A percentile compares a stretch with the other conserved stretches of the same genome.
Evolutionary conservation across 2,797 vertebrate genomes (phyloP).

Genomic region (Aratinga solstitialis): DNA sequence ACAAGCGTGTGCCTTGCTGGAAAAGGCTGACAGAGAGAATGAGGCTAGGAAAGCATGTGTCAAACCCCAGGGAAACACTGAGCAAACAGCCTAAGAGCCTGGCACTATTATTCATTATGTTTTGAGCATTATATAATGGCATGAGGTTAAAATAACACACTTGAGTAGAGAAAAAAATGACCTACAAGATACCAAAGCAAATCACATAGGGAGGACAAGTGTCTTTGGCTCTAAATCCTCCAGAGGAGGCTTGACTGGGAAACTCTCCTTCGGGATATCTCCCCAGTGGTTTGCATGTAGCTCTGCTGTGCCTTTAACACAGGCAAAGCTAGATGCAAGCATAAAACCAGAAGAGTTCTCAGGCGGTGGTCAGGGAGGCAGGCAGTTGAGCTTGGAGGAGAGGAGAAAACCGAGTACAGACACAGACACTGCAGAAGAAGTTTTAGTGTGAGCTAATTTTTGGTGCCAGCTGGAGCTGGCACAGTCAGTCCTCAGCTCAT

Average conservation of each 20-base stretch:
- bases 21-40: not conserved
- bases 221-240: not conserved
- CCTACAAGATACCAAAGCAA: slow-evolving; percentile 27
- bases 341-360: rapidly evolving
- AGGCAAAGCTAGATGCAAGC: not conserved
- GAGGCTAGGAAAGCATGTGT: not conserved
- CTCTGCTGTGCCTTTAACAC: not conserved
- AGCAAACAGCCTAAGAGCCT: slow-evolving; percentile 24
- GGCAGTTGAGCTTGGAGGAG: not conserved
- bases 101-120: slow-evolving; percentile 37
- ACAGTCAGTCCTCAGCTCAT: rapidly evolving
- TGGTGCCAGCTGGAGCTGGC: not conserved
- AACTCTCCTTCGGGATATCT: not conserved
- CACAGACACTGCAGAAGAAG: not conserved
- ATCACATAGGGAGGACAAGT: slow-evolving; percentile 4
- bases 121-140: slow-evolving; percentile 32
- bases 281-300: not conserved
- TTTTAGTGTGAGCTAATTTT: not conserved
- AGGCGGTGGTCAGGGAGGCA: not conserved
- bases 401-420: not conserved
- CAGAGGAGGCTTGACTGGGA: not conserved
- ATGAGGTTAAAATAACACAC: slow-evolving; percentile 52
- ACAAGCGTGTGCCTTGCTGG: not conserved
- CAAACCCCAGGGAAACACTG: slow-evolving; percentile 44
- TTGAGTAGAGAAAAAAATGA: slow-evolving; percentile 12